Evolutionary conservation across 53 echinoderm and acorn worm species (phyloP), one percentile per base, ranked within the genome.

Genomic region (Henricia sp.): DNA sequence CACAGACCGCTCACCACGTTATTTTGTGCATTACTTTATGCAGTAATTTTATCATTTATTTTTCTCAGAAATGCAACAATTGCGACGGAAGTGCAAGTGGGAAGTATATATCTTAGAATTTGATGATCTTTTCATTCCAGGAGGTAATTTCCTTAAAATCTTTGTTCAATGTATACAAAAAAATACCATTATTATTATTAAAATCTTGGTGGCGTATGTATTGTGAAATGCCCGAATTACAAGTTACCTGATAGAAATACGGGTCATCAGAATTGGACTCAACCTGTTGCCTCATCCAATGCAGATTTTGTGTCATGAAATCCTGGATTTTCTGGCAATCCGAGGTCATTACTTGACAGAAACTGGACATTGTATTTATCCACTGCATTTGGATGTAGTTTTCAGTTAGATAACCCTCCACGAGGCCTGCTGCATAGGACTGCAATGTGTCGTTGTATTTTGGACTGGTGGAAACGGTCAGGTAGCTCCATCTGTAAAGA

Each of bases 211-310:
- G n/a, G n/a, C n/a, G n/a, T n/a, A n/a, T n/a, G n/a, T n/a, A n/a
- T n/a, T n/a, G n/a, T n/a, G n/a, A n/a, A n/a, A n/a, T n/a, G n/a
- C n/a, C n/a, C n/a, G n/a, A n/a, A n/a, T n/a, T n/a, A n/a, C n/a
- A n/a, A n/a, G n/a, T 46, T 60, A 99, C 99, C 94, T 99, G 99
- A 67, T 94, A 92, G 55, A 92, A 99, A 53, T 99, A 99, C 2
- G 87, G 82, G 84, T 94, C 92, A 20, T 70, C 33, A 1, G 88
- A 72, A 23, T 94, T 90, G 30, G 68, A 52, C 36, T 87, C 9
- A 16, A 90, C 89, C 82, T 90, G 74, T 32, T 80, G 36, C 39
- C 72, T 27, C 94, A 94, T 89, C 99, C 99, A 99, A 1, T 94
- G 46, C 37, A 90, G 56, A 72, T 99, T 99, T 10, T 77, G 89